A percentile compares a stretch with the other conserved stretches of the same genome.
These are phyloP conservation scores for Cerastis leucographa DNA, from an alignment of 2,888 invertebrate genomes.

Conservation along the genomic window DNA sequence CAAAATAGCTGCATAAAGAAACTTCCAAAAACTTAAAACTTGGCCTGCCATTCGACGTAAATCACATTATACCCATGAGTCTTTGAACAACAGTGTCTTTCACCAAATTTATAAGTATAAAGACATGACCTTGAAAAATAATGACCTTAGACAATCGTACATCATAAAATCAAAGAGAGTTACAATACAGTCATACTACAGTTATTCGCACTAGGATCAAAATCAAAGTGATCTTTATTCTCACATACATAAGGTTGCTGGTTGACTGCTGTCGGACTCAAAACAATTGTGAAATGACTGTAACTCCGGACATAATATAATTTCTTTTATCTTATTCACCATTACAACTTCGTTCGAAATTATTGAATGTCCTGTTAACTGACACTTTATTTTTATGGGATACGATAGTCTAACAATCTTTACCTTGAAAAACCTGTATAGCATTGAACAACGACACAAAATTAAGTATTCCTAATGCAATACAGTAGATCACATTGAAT, in stretches of 20 bases:
- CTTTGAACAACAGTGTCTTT: slow-evolving; percentile 47
- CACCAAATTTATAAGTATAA: slow-evolving; percentile 48
- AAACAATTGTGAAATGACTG: neutral
- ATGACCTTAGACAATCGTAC: slow-evolving; percentile 18
- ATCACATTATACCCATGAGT: slow-evolving; percentile 32
- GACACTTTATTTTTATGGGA: slow-evolving; percentile 23
- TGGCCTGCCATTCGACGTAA: slow-evolving; percentile 9
- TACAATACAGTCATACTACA: neutral
- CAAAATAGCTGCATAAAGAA: slow-evolving; percentile 16
- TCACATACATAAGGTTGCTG: neutral
- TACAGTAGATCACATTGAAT: slow-evolving; percentile 59
- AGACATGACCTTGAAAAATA: slow-evolving; percentile 22
- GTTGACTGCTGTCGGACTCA: neutral
- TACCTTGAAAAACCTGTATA: slow-evolving; percentile 19
- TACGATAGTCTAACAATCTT: slow-evolving; percentile 17
- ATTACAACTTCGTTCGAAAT: slow-evolving; percentile 4
- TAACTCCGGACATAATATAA: neutral
- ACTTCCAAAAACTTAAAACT: slow-evolving; percentile 14
- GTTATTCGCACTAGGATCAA: neutral
- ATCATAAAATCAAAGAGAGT: slow-evolving; percentile 41
- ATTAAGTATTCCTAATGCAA: slow-evolving; percentile 39
- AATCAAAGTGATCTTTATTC: neutral
- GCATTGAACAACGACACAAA: slow-evolving; percentile 36
- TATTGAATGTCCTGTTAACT: neutral
- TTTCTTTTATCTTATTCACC: neutral